These are phyloP conservation scores for Phalacrocorax pelagicus DNA, from an alignment of 2,113 vertebrate species.

Conservation along the genomic window DNA sequence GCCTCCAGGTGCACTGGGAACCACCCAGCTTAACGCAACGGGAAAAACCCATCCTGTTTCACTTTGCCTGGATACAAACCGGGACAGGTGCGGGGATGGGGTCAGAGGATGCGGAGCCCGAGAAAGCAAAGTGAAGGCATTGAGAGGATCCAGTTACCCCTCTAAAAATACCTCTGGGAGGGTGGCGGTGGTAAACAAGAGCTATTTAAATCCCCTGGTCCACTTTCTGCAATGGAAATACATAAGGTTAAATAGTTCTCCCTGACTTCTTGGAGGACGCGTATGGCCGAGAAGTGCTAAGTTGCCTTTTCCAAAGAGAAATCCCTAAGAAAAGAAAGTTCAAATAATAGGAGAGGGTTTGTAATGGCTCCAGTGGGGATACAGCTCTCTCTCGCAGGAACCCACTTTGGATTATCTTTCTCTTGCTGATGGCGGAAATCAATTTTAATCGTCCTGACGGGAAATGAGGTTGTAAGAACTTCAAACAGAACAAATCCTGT, in stretches of 20 bases:
- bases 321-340: neutral
- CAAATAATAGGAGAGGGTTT: slow-evolving; percentile 24
- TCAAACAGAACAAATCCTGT: slow-evolving; percentile 64
- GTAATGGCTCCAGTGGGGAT: slow-evolving; percentile 10
- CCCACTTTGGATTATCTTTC: slow-evolving; percentile 48
- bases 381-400: neutral
- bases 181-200: slow-evolving; percentile 10
- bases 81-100: slow-evolving; percentile 29
- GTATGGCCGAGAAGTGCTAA: neutral
- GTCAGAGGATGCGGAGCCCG: neutral
- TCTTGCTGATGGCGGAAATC: slow-evolving; percentile 56
- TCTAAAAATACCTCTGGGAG: slow-evolving; percentile 39
- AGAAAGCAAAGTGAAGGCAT: neutral
- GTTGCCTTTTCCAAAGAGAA: slow-evolving; percentile 1
- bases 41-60: neutral
- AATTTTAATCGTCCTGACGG: slow-evolving; percentile 58
- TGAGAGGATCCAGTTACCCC: neutral
- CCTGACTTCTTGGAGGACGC: neutral
- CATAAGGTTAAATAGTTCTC: neutral
- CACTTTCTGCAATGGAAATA: neutral
- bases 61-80: neutral
- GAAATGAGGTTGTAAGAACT: slow-evolving; percentile 62
- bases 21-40: neutral
- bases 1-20: neutral
- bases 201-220: neutral